Evolutionary conservation across 2,888 invertebrate species (phyloP), one percentile per base, ranked within the genome.

Genomic region (Imbricaverruca yamaguchii): DNA sequence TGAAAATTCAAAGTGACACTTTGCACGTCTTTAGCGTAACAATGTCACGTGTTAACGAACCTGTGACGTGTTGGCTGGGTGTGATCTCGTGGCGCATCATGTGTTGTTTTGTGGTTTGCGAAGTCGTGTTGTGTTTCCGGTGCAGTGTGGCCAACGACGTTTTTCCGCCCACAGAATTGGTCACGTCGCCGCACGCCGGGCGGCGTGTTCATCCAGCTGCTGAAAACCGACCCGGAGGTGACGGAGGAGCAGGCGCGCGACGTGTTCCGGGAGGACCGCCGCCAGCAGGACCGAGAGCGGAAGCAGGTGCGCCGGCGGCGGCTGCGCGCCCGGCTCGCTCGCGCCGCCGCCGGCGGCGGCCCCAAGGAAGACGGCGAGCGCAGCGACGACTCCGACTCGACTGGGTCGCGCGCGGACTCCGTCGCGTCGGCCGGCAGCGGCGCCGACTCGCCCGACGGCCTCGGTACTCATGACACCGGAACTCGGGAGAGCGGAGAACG

Each of bases 131-230:
- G 39, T 39, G 39, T 39, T 39, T 39, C 39, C 39, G 39, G 39
- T 39, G 39, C 39, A 39, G 4, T 39, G 39, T 39, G 4, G 39
- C 39, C 39, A 4, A 39, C 39, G 39, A 39, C 39, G 39, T 67
- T 11, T 39, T 53, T 18, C 13, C 2, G 25, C 21, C 21, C 11
- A 1, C 86, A 92, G 92, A 94, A 94, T 87, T 92, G 93, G 80
- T 90, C 90, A 12, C 90, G 96, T 81, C 91, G 95, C 81, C 90
- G 96, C 83, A 96, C 95, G 10, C 92, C 95, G 0, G 96, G 96
- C 18, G 96, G 96, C 53, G 91, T 96, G 78, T 96, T 92, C 87
- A 89, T 96, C 77, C 93, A 92, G 86, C 88, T 95, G n/a, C 88
- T 95, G 53, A 93, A 94, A 80, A 74, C 74, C 15, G 74, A 74